Conservation (phyloP, 1,140 invertebrate species). For the Dinothrombium tinctorium region DNA sequence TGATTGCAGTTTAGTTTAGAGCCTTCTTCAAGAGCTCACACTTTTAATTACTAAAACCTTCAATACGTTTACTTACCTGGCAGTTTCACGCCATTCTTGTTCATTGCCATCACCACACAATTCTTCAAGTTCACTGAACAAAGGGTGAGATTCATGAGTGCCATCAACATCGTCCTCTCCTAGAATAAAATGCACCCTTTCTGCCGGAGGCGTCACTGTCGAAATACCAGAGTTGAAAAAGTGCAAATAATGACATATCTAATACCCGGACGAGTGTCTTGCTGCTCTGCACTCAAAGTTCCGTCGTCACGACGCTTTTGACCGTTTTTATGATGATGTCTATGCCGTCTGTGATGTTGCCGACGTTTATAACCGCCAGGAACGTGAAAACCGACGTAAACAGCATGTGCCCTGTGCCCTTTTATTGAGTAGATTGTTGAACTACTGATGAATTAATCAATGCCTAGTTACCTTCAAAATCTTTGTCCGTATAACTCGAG, state of each 20-base stretch:
- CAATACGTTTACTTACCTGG: conserved; percentile 46
- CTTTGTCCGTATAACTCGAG: conserved; percentile 1
- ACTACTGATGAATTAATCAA: neutral
- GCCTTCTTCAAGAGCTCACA: too few relatives aligned
- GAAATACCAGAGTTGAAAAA: neutral
- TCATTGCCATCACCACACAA: conserved; percentile 52
- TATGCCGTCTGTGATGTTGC: conserved; percentile 24
- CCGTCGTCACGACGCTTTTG: conserved; percentile 25
- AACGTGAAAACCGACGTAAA: conserved; percentile 65
- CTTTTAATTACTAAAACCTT: too few relatives aligned
- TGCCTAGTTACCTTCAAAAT: conserved; percentile 4
- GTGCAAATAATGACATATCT: neutral
- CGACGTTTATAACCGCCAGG: conserved; percentile 19
- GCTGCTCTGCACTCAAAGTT: conserved; percentile 1
- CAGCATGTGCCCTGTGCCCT: conserved; percentile 67
- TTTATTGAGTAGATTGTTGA: conserved; percentile 8
- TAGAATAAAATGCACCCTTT: conserved; percentile 81
- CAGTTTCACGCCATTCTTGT: conserved; percentile 88
- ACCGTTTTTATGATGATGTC: conserved; percentile 48
- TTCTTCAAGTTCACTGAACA: conserved; percentile 80
- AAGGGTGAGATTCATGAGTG: conserved; percentile 22
- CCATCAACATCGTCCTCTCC: conserved; percentile 51
- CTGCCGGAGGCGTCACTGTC: conserved; percentile 35
- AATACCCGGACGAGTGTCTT: neutral
- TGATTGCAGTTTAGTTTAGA: neutral